A percentile compares a stretch with the other conserved stretches of the same genome.
Evolutionary conservation across 2,888 invertebrate genomes (phyloP).

Genomic region (Cremastinae sp.): DNA sequence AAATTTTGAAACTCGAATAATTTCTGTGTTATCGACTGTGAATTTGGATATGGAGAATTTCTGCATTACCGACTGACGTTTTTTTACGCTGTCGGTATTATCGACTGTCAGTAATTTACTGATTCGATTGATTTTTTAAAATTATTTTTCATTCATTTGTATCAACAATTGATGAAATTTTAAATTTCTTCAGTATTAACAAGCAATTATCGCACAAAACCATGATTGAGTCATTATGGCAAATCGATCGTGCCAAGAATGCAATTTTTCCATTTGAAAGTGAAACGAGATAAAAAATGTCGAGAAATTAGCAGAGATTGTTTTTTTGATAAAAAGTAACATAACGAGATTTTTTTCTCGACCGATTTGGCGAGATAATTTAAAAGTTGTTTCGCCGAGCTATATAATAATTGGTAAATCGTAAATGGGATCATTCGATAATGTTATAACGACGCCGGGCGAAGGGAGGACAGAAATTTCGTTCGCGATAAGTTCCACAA

Average conservation of each 20-base stretch:
- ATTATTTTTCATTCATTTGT: neutral
- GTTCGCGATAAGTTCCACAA: slow-evolving; percentile 37
- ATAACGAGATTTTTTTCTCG: slow-evolving; percentile 45
- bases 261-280: slow-evolving; percentile 2
- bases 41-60: neutral
- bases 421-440: slow-evolving; percentile 37
- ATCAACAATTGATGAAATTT: neutral
- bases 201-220: neutral
- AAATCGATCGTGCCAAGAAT: neutral
- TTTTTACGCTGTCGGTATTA: neutral
- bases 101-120: slow-evolving; percentile 23
- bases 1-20: neutral
- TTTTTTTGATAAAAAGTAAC: slow-evolving; percentile 28
- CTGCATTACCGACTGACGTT: slow-evolving; percentile 28
- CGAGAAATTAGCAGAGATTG: slow-evolving; percentile 2
- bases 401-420: slow-evolving; percentile 42
- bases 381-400: slow-evolving; percentile 36
- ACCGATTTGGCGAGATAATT: slow-evolving; percentile 51
- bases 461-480: slow-evolving; percentile 25
- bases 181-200: neutral
- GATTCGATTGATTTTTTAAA: neutral
- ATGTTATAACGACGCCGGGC: neutral
- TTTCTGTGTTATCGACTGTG: slow-evolving; percentile 11
- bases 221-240: neutral
- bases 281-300: slow-evolving; percentile 11